Evolutionary conservation across 2,888 invertebrate genomes (phyloP).

Genomic region (Chelonus formosanus): DNA sequence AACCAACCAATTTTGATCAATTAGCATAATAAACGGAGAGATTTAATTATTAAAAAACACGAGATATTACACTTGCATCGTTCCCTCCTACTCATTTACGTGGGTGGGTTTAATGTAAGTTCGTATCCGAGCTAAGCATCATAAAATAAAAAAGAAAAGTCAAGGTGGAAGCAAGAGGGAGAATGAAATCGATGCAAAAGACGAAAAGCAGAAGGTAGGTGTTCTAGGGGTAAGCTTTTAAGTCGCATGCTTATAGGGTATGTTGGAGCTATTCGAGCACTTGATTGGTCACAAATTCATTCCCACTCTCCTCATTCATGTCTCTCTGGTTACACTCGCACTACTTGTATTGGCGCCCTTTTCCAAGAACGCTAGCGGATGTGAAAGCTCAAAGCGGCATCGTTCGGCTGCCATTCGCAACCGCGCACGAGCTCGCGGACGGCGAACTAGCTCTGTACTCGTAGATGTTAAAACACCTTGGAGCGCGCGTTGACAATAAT

Average conservation of each 20-base stretch:
- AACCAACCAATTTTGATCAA: no score
- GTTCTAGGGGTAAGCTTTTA: constrained; percentile 12
- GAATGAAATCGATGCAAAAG: constrained; percentile 22
- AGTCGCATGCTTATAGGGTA: not conserved
- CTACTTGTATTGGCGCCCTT: not conserved
- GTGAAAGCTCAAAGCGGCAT: constrained; percentile 27
- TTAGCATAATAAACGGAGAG: no score
- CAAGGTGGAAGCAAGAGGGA: constrained; percentile 1
- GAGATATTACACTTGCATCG: not conserved
- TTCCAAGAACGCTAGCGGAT: constrained; percentile 4
- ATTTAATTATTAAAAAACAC: no score
- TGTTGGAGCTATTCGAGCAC: not conserved
- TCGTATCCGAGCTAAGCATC: no score
- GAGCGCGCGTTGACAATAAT: no score
- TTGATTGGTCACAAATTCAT: constrained; percentile 1
- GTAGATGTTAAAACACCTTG: no score
- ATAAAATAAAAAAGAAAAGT: not conserved
- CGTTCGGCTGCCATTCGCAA: constrained; percentile 27
- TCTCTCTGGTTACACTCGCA: not conserved
- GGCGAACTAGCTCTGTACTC: not conserved
- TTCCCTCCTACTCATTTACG: constrained; percentile 3
- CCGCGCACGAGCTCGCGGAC: constrained; percentile 31
- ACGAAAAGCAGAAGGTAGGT: constrained; percentile 3
- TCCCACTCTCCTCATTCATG: constrained; percentile 4
- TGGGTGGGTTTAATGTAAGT: constrained; percentile 23